A percentile compares a stretch with the other conserved stretches of the same genome.
These are phyloP conservation scores for Paramacrobiotus metropolitanus DNA, from an alignment of 1,140 invertebrate species.

Conservation along the genomic window DNA sequence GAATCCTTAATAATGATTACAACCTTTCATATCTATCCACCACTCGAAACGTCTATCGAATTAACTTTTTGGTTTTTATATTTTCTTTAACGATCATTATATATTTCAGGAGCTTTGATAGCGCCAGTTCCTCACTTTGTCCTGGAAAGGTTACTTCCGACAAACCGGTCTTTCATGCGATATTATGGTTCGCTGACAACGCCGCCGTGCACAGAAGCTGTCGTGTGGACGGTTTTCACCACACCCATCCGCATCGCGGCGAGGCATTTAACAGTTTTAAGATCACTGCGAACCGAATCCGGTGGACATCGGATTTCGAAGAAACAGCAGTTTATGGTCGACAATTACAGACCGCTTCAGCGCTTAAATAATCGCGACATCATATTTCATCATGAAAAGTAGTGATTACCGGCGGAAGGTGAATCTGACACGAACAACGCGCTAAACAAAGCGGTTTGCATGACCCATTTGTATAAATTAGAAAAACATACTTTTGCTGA, in stretches of 20 bases:
- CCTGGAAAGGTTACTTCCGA: constrained; percentile 28
- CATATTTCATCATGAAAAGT: neutral
- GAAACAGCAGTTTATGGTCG: constrained; percentile 27
- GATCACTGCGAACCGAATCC: constrained; percentile 15
- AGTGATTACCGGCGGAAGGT: neutral
- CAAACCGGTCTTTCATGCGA: constrained; percentile 33
- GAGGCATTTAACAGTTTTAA: constrained; percentile 20
- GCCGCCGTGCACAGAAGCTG: constrained; percentile 64
- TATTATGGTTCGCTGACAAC: constrained; percentile 74
- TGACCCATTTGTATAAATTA: no score
- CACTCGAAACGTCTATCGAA: no score
- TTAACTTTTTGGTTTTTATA: no score
- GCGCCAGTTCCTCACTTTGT: constrained; percentile 14
- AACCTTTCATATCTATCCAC: no score
- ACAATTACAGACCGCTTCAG: constrained; percentile 51
- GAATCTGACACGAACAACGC: no score
- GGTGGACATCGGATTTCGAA: constrained; percentile 13
- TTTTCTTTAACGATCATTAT: no score
- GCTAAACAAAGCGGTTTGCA: no score
- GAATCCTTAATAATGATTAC: no score
- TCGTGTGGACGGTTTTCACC: constrained; percentile 67
- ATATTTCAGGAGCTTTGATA: no score
- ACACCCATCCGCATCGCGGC: constrained; percentile 44
- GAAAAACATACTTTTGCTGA: no score
- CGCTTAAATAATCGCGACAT: constrained; percentile 14